Percentiles rank a stretch among this genome's conserved stretches.
These are phyloP conservation scores for Lasioglossum vierecki DNA, from an alignment of 2,888 invertebrate genomes.

Conservation along the genomic window DNA sequence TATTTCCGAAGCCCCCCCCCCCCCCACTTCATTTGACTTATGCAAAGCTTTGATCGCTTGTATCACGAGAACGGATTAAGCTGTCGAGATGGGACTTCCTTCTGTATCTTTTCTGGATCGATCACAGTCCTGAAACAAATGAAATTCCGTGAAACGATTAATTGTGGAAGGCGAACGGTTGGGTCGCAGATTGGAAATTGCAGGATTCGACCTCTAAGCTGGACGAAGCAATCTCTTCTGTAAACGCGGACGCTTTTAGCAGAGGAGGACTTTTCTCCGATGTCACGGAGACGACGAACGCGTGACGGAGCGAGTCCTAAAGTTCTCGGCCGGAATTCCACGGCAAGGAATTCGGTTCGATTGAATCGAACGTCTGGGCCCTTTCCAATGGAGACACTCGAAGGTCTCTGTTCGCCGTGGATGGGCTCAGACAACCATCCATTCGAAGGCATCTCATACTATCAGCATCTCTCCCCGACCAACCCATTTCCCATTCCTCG, in stretches of 20 bases:
- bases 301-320: constrained; percentile 18
- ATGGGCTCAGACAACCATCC: constrained; percentile 73
- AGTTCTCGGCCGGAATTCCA: constrained; percentile 58
- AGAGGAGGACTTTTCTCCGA: constrained; percentile 23
- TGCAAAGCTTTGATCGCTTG: too few relatives aligned
- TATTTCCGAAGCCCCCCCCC: too few relatives aligned
- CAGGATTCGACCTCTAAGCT: not conserved
- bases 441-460: constrained; percentile 70
- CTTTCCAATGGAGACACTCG: constrained; percentile 66
- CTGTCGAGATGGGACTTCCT: too few relatives aligned
- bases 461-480: constrained; percentile 67
- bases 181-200: not conserved
- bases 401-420: constrained; percentile 51
- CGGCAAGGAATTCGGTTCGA: constrained; percentile 62
- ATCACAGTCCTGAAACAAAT: not conserved
- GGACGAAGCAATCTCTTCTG: not conserved
- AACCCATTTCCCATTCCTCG: constrained; percentile 73
- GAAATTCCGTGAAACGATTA: not conserved
- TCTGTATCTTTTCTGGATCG: too few relatives aligned
- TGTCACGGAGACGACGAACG: constrained; percentile 34
- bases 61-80: too few relatives aligned
- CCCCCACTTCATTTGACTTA: too few relatives aligned
- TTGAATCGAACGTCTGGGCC: constrained; percentile 69
- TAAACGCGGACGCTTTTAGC: not conserved
- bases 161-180: not conserved